Evolutionary conservation across 2,113 vertebrate genomes (phyloP).

Genomic region (Laterallus jamaicensis): DNA sequence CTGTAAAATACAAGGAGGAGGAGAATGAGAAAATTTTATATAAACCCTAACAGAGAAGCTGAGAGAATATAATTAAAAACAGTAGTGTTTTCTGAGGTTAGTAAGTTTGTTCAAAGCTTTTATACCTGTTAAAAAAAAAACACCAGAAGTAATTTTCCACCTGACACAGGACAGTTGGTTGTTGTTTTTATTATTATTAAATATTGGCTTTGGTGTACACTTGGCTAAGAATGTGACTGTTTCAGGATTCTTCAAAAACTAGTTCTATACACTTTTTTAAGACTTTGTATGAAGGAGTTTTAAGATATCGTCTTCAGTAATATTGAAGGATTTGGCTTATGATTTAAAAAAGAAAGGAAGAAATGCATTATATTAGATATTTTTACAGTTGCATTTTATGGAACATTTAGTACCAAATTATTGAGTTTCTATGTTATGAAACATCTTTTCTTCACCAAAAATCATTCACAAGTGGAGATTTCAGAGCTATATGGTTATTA

Average conservation of each 20-base stretch:
- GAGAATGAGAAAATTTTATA: not conserved
- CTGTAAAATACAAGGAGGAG: constrained; percentile 10
- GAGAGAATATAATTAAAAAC: not conserved
- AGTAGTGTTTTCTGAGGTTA: not conserved
- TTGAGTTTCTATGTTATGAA: not conserved
- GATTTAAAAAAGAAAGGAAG: not conserved
- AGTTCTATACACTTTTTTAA: not conserved
- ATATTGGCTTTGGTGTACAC: not conserved
- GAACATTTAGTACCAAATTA: not conserved
- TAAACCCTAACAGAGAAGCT: not conserved
- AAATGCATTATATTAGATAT: not conserved
- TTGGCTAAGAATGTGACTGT: not conserved
- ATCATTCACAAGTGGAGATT: not conserved
- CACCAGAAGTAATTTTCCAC: not conserved
- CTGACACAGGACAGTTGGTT: not conserved
- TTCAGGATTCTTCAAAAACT: not conserved
- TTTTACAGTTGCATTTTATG: not conserved
- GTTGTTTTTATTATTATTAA: not conserved
- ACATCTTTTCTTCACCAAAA: not conserved
- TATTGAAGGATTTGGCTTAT: not conserved
- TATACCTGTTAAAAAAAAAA: not conserved
- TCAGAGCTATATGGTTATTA: not conserved
- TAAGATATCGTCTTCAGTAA: not conserved
- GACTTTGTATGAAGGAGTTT: not conserved
- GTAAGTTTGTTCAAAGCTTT: not conserved